Conservation (phyloP, 2,797 vertebrate species). For the Gallinago stenura region DNA sequence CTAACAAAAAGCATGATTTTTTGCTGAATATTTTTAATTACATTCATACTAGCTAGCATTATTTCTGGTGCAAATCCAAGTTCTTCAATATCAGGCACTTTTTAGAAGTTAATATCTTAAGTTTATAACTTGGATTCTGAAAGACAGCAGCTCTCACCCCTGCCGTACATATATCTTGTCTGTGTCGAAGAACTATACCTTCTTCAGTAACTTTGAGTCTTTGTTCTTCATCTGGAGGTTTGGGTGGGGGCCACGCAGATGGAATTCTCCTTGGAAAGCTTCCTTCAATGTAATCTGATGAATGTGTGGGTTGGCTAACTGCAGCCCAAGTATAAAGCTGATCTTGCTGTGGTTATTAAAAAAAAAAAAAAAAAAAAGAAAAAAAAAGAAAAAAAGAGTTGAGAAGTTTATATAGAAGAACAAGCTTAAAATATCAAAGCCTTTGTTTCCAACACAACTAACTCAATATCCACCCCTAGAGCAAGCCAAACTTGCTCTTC, state of each 20-base stretch:
- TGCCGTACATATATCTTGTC: background rate
- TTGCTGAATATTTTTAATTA: background rate
- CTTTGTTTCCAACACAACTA: background rate
- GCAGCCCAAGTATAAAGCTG: constrained; percentile 96
- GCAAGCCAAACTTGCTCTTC: background rate
- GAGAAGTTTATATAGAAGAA: constrained; percentile 18
- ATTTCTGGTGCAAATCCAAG: background rate
- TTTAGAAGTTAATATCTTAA: background rate
- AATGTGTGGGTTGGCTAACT: constrained; percentile 90
- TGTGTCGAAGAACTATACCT: constrained; percentile 77
- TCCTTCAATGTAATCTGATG: constrained; percentile 85
- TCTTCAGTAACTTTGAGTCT: constrained; percentile 72
- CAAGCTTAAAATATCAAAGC: background rate
- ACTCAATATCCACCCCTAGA: background rate
- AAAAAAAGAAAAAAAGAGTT: background rate
- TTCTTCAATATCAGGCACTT: background rate
- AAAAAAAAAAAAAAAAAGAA: background rate
- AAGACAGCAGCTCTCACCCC: background rate
- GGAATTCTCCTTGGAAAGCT: constrained; percentile 84
- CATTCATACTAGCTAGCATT: background rate
- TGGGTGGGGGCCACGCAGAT: constrained; percentile 78
- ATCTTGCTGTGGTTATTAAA: constrained; percentile 84
- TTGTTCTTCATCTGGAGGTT: constrained; percentile 76
- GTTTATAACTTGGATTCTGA: background rate
- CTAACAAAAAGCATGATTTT: background rate